Conservation (phyloP, 2,888 invertebrate genomes). For the Hydroisotoma schaefferi region DNA sequence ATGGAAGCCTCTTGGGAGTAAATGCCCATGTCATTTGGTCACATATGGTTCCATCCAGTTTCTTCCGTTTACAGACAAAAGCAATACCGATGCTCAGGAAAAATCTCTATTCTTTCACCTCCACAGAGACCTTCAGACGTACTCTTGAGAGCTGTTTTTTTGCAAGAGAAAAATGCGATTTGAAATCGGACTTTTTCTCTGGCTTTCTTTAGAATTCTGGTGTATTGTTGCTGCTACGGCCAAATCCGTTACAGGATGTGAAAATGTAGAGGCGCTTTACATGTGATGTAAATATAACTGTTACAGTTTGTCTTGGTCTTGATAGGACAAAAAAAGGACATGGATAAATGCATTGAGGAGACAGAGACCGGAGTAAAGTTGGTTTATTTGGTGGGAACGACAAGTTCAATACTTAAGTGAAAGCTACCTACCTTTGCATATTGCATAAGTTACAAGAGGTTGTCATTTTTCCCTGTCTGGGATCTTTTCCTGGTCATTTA, state of each 20-base stretch:
- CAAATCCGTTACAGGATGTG: no score
- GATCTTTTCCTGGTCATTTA: constrained; percentile 5
- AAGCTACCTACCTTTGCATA: no score
- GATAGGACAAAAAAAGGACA: not conserved
- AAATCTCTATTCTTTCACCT: no score
- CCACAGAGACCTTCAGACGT: not conserved
- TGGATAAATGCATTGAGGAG: not conserved
- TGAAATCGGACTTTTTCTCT: no score
- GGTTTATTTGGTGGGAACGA: not conserved
- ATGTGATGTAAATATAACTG: not conserved
- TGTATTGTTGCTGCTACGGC: no score
- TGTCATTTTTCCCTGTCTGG: not conserved
- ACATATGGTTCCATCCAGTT: constrained; percentile 14
- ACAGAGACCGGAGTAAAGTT: not conserved
- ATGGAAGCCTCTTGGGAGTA: constrained; percentile 12
- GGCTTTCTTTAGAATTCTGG: no score
- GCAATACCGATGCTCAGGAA: no score
- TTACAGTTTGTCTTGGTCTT: not conserved
- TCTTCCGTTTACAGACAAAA: no score
- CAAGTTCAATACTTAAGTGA: no score
- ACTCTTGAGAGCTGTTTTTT: no score
- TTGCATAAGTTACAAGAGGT: not conserved
- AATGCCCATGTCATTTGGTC: constrained; percentile 21
- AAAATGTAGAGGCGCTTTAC: no score
- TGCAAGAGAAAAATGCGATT: no score